Conservation (phyloP, 2,888 invertebrate species). For the Trichogramma evanescens region DNA sequence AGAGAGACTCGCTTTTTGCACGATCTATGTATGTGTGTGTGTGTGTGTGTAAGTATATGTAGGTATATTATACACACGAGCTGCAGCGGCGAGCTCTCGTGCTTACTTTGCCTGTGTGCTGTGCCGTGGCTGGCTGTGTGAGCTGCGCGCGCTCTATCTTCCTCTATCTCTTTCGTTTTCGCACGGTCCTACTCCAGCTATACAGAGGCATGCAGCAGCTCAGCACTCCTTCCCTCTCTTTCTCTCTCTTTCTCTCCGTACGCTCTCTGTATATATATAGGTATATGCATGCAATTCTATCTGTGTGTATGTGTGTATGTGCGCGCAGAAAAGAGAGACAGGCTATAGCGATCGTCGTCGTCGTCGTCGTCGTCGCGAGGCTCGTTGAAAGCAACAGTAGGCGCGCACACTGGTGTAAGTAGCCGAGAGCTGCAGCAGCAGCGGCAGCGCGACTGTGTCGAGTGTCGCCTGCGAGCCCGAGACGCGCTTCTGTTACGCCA, state of each 20-base stretch:
- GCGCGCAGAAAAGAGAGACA: constrained; percentile 6
- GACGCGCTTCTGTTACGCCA: constrained; percentile 6
- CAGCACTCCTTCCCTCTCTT: constrained; percentile 9
- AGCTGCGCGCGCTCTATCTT: constrained; percentile 7
- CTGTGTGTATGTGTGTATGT: constrained; percentile 6
- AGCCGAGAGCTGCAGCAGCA: not conserved
- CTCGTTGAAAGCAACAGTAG: not conserved
- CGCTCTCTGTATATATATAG: constrained; percentile 22
- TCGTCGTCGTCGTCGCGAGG: constrained; percentile 14
- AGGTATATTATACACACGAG: too few species aligned
- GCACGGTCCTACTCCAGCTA: constrained; percentile 25
- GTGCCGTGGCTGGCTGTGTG: too few species aligned
- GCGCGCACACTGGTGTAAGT: not conserved
- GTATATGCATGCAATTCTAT: too few species aligned
- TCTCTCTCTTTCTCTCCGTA: constrained; percentile 16
- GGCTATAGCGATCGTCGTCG: too few species aligned
- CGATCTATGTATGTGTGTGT: too few species aligned
- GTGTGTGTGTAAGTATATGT: too few species aligned
- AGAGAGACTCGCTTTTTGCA: too few species aligned
- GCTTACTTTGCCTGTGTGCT: too few species aligned
- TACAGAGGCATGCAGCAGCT: constrained; percentile 12
- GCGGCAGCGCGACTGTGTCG: constrained; percentile 16
- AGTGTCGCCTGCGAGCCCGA: constrained; percentile 12
- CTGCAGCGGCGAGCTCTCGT: too few species aligned
- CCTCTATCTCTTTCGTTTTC: constrained; percentile 33